Evolutionary conservation across 2,888 invertebrate genomes (phyloP), one percentile per base, ranked within the genome.

Genomic region (Malthinus seriepunctatus): DNA sequence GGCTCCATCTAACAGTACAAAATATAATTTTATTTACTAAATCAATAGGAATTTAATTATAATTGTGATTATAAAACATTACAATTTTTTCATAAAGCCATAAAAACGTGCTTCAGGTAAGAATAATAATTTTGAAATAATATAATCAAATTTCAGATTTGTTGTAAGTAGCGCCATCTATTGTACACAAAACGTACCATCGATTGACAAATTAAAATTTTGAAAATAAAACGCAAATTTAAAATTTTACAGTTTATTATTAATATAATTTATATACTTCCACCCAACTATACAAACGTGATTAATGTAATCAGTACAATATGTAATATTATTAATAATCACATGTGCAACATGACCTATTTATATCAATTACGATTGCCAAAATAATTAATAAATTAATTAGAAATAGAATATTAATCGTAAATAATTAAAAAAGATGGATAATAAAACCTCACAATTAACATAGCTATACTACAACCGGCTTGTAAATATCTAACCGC

Each of bases 231-330:
- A 32, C 12, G 31, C 7, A 45, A 6, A 34, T 23, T 10, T 32
- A 34, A 35, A 35, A 23, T 42, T 42, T 42, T 42, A 42, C 39
- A 42, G 12, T 42, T 60, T 70, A 70, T 71, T 71, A 70, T 69
- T 70, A 71, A 73, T 73, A 75, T 74, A 74, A 74, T 71, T 72
- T 75, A 78, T 77, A 76, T 78, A 77, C 78, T 79, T 78, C 79
- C 78, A 78, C 79, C 76, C 78, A 76, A 75, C 76, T 78, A 79
- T 78, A 80, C 79, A 80, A 75, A 77, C 76, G 79, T 80, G 81
- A 81, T 81, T 81, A 81, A 81, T 81, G 79, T 81, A 81, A 81
- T 81, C 81, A 79, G 77, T 79, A 79, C 76, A 78, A 56, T 61
- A 56, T 49, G 47, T 56, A 76, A 69, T 75, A 71, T 74, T 71